These are phyloP conservation scores for Orchesellides sinensis DNA, from an alignment of 2,888 invertebrate genomes.

Conservation along the genomic window DNA sequence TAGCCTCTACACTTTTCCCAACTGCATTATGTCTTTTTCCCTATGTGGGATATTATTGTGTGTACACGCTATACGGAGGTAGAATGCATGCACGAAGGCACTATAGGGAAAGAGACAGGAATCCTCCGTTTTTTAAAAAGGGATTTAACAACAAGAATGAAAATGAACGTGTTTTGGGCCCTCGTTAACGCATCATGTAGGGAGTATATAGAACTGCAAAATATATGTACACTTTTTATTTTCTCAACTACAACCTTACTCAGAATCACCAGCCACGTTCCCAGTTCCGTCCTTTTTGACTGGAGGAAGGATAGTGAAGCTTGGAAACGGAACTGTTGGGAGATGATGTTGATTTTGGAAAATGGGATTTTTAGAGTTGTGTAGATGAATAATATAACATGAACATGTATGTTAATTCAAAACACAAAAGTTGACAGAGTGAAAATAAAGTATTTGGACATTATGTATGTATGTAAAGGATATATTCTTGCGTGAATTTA, in stretches of 20 bases:
- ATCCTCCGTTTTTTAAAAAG: slow-evolving; percentile 18
- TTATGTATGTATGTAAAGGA: not conserved
- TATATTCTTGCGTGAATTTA: not conserved
- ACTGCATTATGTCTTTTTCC: slow-evolving; percentile 27
- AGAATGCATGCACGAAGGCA: not conserved
- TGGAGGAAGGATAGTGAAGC: not conserved
- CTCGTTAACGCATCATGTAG: slow-evolving; percentile 13
- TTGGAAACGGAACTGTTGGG: not conserved
- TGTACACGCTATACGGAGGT: not conserved
- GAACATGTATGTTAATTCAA: not conserved
- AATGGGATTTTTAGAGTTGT: not conserved
- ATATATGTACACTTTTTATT: not conserved
- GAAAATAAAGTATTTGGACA: not conserved
- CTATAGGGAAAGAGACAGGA: not conserved
- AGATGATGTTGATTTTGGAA: no score
- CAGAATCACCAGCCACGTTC: not conserved
- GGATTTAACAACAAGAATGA: slow-evolving; percentile 21
- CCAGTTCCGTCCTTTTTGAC: slow-evolving; percentile 28
- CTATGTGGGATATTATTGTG: not conserved
- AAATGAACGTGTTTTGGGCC: slow-evolving; percentile 34
- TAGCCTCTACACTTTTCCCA: not conserved
- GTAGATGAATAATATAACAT: not conserved
- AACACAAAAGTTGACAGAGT: not conserved
- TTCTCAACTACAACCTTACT: slow-evolving; percentile 14
- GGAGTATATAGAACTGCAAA: no score